These are phyloP conservation scores for Lutraria lutraria DNA, from an alignment of 2,888 invertebrate genomes.

Conservation along the genomic window DNA sequence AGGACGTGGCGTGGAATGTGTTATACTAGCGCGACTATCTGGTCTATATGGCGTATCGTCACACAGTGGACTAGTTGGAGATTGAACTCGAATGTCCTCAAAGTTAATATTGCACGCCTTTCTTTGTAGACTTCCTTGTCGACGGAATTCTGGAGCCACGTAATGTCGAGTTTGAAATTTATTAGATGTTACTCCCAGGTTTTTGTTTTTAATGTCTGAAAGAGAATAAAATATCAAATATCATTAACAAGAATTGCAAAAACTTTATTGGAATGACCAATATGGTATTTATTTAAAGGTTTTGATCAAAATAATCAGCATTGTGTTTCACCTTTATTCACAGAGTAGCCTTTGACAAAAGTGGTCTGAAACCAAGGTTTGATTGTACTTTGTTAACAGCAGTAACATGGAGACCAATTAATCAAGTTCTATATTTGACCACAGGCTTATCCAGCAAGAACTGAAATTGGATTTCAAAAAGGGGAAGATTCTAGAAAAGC, in stretches of 20 bases:
- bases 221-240: background rate
- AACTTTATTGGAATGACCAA: too few species aligned
- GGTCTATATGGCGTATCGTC: conserved; percentile 54
- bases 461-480: too few species aligned
- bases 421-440: too few species aligned
- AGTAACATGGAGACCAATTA: too few species aligned
- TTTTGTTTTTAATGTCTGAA: conserved; percentile 44
- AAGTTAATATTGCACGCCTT: conserved; percentile 68
- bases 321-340: too few species aligned
- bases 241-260: background rate
- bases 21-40: conserved; percentile 53
- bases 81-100: conserved; percentile 61
- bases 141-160: conserved; percentile 68
- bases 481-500: too few species aligned
- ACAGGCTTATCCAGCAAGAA: too few species aligned
- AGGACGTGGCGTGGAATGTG: conserved; percentile 64
- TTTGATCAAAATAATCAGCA: too few species aligned
- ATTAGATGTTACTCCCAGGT: conserved; percentile 23
- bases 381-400: too few species aligned
- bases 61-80: conserved; percentile 53
- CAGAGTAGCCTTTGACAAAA: too few species aligned
- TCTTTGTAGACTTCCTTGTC: conserved; percentile 65
- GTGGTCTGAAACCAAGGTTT: too few species aligned
- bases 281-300: too few species aligned
- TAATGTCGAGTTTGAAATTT: conserved; percentile 68